Conservation (phyloP, 2,888 invertebrate genomes). For the Drosophila tripunctata region DNA sequence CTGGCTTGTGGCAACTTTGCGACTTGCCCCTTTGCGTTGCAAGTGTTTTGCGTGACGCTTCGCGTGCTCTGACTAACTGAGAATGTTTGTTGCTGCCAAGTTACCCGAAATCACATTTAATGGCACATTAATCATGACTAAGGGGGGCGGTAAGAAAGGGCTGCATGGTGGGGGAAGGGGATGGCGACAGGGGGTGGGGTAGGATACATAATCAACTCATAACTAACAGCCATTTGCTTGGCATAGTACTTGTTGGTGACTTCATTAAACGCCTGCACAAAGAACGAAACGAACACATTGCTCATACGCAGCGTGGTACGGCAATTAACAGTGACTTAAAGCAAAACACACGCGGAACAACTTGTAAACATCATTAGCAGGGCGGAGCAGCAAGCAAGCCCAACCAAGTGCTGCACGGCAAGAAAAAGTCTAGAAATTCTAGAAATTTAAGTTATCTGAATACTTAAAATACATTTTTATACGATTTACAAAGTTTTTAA, state of each 20-base stretch:
- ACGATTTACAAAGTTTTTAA: too few species aligned
- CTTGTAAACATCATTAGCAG: conserved; percentile 10
- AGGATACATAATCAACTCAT: conserved; percentile 56
- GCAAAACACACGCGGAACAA: conserved; percentile 21
- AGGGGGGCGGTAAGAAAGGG: background rate
- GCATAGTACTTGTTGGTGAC: conserved; percentile 51
- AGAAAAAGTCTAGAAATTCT: too few species aligned
- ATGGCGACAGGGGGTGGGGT: background rate
- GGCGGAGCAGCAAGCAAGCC: too few species aligned
- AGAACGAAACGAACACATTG: conserved; percentile 20
- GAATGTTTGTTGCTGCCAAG: conserved; percentile 42
- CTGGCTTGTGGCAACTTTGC: conserved; percentile 14
- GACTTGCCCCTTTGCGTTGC: conserved; percentile 10
- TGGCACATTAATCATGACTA: conserved; percentile 65
- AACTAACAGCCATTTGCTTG: conserved; percentile 39
- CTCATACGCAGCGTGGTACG: conserved; percentile 25
- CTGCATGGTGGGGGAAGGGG: background rate
- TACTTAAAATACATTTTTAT: too few species aligned
- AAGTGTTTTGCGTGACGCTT: conserved; percentile 52
- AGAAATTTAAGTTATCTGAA: too few species aligned
- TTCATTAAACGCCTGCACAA: conserved; percentile 45
- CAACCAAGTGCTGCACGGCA: conserved; percentile 10
- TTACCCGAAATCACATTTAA: conserved; percentile 57
- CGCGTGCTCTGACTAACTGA: conserved; percentile 49
- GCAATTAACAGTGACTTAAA: conserved; percentile 48